Conservation (phyloP, 1,140 invertebrate species). For the Tachypleus tridentatus region DNA sequence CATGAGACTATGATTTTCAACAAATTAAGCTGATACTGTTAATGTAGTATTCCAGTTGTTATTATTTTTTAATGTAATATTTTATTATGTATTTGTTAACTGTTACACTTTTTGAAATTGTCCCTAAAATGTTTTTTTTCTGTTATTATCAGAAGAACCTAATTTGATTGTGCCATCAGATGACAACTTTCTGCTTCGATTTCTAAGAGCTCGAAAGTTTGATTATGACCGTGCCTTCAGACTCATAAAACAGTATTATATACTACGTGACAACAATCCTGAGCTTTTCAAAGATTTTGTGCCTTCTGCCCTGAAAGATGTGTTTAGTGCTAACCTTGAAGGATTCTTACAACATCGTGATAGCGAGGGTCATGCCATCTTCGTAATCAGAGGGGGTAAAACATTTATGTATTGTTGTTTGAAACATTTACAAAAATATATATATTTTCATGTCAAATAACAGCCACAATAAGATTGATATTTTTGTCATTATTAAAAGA, state of each 20-base stretch:
- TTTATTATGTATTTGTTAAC: neutral
- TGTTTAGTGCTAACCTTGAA: constrained; percentile 43
- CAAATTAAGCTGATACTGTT: too few relatives aligned
- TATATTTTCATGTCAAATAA: too few relatives aligned
- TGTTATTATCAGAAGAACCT: constrained; percentile 12
- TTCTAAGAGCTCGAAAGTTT: constrained; percentile 72
- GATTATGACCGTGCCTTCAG: constrained; percentile 60
- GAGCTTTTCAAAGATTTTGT: constrained; percentile 20
- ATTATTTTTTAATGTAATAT: too few relatives aligned
- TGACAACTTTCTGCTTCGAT: constrained; percentile 63
- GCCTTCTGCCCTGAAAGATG: constrained; percentile 12
- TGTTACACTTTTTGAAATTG: neutral
- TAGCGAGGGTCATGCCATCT: constrained; percentile 57
- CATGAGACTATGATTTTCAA: too few relatives aligned
- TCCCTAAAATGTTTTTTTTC: neutral
- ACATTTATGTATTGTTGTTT: too few relatives aligned
- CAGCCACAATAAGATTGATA: too few relatives aligned
- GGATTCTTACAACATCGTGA: constrained; percentile 63
- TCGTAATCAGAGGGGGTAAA: constrained; percentile 44
- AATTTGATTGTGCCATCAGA: constrained; percentile 36
- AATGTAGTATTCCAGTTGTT: too few relatives aligned
- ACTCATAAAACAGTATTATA: constrained; percentile 62
- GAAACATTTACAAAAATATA: too few relatives aligned
- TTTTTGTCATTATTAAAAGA: too few relatives aligned
- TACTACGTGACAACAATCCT: constrained; percentile 55